These are phyloP conservation scores for Rotaria magnacalcarata DNA, from an alignment of 2,888 invertebrate genomes.

Conservation along the genomic window DNA sequence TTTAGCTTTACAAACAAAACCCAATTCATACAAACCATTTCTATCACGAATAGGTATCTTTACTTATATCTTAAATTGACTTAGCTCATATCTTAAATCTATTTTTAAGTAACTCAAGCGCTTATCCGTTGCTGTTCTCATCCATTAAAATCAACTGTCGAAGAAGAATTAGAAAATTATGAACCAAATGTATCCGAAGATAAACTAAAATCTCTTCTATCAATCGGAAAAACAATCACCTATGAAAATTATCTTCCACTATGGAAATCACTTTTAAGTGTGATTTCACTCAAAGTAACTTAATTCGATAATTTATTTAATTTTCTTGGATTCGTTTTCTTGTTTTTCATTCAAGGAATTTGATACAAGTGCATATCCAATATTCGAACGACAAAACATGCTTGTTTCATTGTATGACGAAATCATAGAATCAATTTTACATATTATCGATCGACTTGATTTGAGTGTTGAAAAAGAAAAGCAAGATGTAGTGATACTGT, in stretches of 20 bases:
- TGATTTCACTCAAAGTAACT: not conserved
- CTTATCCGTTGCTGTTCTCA: constrained; percentile 67
- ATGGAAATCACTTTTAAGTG: constrained; percentile 65
- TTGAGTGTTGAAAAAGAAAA: constrained; percentile 38
- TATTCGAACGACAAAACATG: constrained; percentile 47
- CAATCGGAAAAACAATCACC: not conserved
- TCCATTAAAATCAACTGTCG: constrained; percentile 51
- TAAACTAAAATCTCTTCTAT: not conserved
- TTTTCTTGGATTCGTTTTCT: too few relatives aligned
- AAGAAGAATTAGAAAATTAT: not conserved
- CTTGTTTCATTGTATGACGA: constrained; percentile 48
- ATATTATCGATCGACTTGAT: constrained; percentile 48
- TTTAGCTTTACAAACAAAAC: constrained; percentile 32
- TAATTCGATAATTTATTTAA: not conserved
- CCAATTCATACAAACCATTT: constrained; percentile 25
- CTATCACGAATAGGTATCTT: not conserved
- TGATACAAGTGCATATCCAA: constrained; percentile 42
- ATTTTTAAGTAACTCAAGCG: not conserved
- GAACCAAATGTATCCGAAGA: not conserved
- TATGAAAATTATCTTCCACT: constrained; percentile 30
- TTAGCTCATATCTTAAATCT: too few relatives aligned
- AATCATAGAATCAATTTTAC: constrained; percentile 47
- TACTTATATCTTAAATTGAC: too few relatives aligned
- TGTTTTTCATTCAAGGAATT: constrained; percentile 46
- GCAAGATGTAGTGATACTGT: not conserved